Evolutionary conservation across 2,888 invertebrate species (phyloP).

Genomic region (Serripes groenlandicus): DNA sequence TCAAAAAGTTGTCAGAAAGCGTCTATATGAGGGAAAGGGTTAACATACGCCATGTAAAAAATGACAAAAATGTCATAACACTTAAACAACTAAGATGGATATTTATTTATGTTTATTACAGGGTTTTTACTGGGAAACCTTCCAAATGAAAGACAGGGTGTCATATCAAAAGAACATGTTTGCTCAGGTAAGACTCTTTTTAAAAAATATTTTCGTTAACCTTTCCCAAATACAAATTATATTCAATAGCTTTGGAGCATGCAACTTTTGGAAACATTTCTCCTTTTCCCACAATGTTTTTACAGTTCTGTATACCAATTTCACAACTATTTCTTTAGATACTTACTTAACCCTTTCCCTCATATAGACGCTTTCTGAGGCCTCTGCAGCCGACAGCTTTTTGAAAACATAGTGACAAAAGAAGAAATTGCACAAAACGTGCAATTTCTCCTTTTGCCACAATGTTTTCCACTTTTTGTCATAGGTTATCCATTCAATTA

Average conservation of each 20-base stretch:
- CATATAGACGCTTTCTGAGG: neutral
- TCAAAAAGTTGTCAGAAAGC: neutral
- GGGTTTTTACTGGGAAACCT: constrained; percentile 87
- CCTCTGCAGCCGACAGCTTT: neutral
- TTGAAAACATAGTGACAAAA: neutral
- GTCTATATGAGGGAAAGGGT: neutral
- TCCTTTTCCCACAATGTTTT: neutral
- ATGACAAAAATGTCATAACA: no score
- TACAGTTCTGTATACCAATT: no score
- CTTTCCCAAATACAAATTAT: no score
- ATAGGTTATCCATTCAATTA: no score
- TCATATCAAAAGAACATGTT: constrained; percentile 87
- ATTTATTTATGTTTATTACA: no score
- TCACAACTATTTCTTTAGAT: no score
- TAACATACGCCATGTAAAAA: neutral
- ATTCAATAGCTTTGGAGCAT: no score
- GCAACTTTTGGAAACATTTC: no score
- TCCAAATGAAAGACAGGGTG: constrained; percentile 84
- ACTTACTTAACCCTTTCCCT: neutral
- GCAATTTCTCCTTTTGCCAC: neutral
- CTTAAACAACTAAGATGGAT: no score
- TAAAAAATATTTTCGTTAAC: no score
- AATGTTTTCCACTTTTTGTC: neutral
- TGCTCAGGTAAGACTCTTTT: constrained; percentile 83
- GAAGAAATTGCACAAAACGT: neutral